Evolutionary conservation across 2,797 vertebrate species (phyloP).

Genomic region (Eulemur albifrons): DNA sequence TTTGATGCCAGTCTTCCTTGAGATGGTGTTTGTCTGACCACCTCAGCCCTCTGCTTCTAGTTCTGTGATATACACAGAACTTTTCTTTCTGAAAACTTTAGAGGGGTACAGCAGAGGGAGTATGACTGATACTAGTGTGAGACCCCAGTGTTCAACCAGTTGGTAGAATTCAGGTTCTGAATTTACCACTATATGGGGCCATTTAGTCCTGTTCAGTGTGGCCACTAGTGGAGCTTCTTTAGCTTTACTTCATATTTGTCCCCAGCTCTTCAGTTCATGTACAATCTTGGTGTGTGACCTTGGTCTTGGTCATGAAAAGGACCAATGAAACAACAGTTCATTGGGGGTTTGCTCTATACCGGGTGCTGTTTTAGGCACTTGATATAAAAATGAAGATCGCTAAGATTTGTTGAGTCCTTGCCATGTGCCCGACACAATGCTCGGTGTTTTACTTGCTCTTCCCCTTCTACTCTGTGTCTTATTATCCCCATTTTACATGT

Average conservation of each 20-base stretch:
- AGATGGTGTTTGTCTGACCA: background rate
- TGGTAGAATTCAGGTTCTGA: background rate
- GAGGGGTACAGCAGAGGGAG: background rate
- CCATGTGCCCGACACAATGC: background rate
- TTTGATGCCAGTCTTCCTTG: background rate
- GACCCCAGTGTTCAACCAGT: background rate
- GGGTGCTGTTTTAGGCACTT: background rate
- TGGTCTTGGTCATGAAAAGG: background rate
- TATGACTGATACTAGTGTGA: background rate
- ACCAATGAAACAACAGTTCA: background rate
- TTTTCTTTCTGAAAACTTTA: conserved; percentile 2
- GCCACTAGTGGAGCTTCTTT: background rate
- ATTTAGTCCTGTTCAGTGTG: background rate
- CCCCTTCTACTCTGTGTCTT: background rate
- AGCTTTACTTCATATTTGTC: background rate
- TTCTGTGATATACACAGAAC: background rate
- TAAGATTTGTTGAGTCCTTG: background rate
- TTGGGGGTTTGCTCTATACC: background rate
- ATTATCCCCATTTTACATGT: background rate
- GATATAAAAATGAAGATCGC: background rate
- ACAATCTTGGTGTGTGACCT: background rate
- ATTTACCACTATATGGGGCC: background rate
- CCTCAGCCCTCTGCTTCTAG: background rate
- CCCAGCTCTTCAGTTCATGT: background rate
- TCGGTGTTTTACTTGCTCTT: background rate